Evolutionary conservation across 2,113 vertebrate species (phyloP).

Genomic region (Gymnarchus niloticus): DNA sequence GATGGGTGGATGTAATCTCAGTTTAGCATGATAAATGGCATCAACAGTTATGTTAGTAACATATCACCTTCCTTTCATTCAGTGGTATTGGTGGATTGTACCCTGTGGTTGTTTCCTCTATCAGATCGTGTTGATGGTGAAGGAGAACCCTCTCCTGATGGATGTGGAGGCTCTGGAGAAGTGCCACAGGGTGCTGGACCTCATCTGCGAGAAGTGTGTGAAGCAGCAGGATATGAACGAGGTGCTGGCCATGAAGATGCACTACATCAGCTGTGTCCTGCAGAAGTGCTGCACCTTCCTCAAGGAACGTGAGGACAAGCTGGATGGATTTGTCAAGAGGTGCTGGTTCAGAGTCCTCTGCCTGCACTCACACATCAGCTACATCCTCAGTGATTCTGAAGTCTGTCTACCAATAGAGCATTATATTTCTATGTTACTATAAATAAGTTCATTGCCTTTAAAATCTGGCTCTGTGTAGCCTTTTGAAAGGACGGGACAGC

Average conservation of each 20-base stretch:
- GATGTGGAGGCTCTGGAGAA: conserved; percentile 79
- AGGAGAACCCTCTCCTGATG: conserved; percentile 82
- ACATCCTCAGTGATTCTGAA: too few relatives aligned
- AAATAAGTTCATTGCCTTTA: neutral
- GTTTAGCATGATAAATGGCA: neutral
- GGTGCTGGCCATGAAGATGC: conserved; percentile 98
- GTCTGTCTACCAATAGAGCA: neutral
- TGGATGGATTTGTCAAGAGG: conserved; percentile 87
- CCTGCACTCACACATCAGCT: neutral
- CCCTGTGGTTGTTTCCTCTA: conserved; percentile 10
- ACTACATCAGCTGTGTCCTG: conserved; percentile 89
- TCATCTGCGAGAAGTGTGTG: conserved; percentile 93
- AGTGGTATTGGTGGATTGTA: neutral
- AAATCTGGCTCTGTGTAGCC: conserved; percentile 51
- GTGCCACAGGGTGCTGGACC: conserved; percentile 85
- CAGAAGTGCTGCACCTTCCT: conserved; percentile 82
- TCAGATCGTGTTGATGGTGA: conserved; percentile 86
- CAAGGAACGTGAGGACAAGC: conserved; percentile 78
- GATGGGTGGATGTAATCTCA: too few relatives aligned
- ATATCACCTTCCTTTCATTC: neutral
- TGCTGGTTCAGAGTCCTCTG: conserved; percentile 28
- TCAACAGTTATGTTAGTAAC: neutral
- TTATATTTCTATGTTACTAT: neutral
- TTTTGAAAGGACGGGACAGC: conserved; percentile 82
- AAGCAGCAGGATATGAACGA: conserved; percentile 98